Evolutionary conservation across 2,888 invertebrate species (phyloP).

Genomic region (Drosophila emarginata): DNA sequence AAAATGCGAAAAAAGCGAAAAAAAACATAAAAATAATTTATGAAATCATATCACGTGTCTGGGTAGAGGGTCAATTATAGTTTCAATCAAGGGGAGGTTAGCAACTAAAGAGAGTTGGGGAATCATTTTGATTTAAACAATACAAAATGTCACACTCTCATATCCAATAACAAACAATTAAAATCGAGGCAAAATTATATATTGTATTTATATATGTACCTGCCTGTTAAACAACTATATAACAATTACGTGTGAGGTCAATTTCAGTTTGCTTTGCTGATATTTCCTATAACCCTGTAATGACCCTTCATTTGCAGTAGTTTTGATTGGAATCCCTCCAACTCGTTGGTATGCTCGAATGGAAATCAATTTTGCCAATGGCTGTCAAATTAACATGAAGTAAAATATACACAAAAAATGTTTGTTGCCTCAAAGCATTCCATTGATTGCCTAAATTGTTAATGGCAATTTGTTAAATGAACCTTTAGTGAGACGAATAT

Average conservation of each 20-base stretch:
- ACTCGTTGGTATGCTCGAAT: constrained; percentile 15
- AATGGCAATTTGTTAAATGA: constrained; percentile 38
- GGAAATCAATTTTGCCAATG: constrained; percentile 50
- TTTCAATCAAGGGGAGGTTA: constrained; percentile 70
- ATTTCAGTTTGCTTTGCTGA: background rate
- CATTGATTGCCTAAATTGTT: constrained; percentile 51
- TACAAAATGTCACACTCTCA: constrained; percentile 13
- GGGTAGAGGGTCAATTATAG: constrained; percentile 51
- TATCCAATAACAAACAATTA: constrained; percentile 41
- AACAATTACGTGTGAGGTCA: constrained; percentile 66
- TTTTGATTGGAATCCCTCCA: constrained; percentile 11
- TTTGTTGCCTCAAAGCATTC: constrained; percentile 24
- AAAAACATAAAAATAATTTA: constrained; percentile 29
- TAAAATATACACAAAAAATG: constrained; percentile 9
- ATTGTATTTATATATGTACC: background rate
- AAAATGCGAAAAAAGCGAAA: constrained; percentile 3
- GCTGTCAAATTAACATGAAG: constrained; percentile 63
- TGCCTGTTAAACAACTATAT: background rate
- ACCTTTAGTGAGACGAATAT: constrained; percentile 46
- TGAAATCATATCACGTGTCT: constrained; percentile 67
- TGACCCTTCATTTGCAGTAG: constrained; percentile 50
- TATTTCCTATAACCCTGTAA: constrained; percentile 39
- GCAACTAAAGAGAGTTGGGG: constrained; percentile 18
- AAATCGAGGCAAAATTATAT: constrained; percentile 40
- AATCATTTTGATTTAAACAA: constrained; percentile 59